These are phyloP conservation scores for Anaspis maculata DNA, from an alignment of 2,888 invertebrate species.

Conservation along the genomic window DNA sequence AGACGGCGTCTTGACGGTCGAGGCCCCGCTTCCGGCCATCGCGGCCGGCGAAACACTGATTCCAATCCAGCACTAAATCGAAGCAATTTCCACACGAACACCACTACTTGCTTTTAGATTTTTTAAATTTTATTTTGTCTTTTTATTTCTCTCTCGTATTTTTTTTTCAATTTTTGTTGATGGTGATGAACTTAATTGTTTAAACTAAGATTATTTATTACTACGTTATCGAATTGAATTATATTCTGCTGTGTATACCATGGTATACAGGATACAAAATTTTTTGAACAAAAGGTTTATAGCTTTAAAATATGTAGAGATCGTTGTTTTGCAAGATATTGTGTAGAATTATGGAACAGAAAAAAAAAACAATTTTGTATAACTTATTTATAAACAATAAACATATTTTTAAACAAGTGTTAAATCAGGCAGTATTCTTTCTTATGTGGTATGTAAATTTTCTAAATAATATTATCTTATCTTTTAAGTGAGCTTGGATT, in stretches of 20 bases:
- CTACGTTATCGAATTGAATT: slow-evolving; percentile 1
- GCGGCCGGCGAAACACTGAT: slow-evolving; percentile 73
- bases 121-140: slow-evolving; percentile 1
- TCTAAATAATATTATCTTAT: too few relatives aligned
- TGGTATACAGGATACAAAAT: too few relatives aligned
- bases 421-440: background rate
- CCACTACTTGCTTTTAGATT: background rate
- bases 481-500: too few relatives aligned
- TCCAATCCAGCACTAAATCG: slow-evolving; percentile 61
- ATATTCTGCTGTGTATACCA: background rate
- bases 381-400: slow-evolving; percentile 42
- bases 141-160: background rate
- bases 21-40: slow-evolving; percentile 88
- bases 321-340: too few relatives aligned
- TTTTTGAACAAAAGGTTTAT: background rate
- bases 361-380: slow-evolving; percentile 29
- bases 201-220: slow-evolving; percentile 6
- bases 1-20: slow-evolving; percentile 93
- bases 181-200: background rate
- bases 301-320: background rate
- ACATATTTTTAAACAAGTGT: slow-evolving; percentile 24
- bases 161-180: slow-evolving; percentile 1
- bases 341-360: slow-evolving; percentile 19
- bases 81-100: background rate
- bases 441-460: background rate